These are phyloP conservation scores for Euplagia quadripunctaria DNA, from an alignment of 2,888 invertebrate species.

Conservation along the genomic window DNA sequence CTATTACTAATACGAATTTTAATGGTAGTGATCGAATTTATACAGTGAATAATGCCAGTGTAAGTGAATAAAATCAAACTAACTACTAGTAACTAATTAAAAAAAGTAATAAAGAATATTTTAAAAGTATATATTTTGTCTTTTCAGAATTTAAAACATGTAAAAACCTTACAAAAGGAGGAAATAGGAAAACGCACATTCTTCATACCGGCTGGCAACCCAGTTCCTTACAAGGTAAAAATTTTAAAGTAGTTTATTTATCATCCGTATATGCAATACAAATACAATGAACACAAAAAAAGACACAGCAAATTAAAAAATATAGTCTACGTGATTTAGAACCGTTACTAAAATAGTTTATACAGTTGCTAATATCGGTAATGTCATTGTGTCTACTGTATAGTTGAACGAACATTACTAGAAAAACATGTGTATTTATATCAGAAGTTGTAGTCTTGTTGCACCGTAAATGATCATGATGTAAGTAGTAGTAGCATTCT, in stretches of 20 bases:
- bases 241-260: conserved; percentile 14
- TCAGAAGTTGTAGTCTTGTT: no score
- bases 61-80: conserved; percentile 55
- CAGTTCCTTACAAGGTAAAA: conserved; percentile 71
- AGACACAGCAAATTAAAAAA: not conserved
- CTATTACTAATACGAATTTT: conserved; percentile 66
- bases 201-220: conserved; percentile 61
- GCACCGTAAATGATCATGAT: not conserved
- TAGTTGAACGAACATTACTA: not conserved
- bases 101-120: not conserved
- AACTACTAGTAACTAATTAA: not conserved
- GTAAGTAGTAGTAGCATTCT: not conserved
- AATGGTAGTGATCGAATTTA: conserved; percentile 74
- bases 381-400: not conserved
- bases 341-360: not conserved
- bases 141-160: conserved; percentile 72
- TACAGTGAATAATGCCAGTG: conserved; percentile 61
- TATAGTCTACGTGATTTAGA: not conserved
- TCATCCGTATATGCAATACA: not conserved
- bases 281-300: not conserved
- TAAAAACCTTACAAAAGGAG: conserved; percentile 75
- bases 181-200: conserved; percentile 63
- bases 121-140: conserved; percentile 19
- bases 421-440: no score
- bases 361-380: not conserved